A percentile compares a stretch with the other conserved stretches of the same genome.
Conservation (phyloP, 2,797 vertebrate genomes). For the Chloroceryle inda region DNA sequence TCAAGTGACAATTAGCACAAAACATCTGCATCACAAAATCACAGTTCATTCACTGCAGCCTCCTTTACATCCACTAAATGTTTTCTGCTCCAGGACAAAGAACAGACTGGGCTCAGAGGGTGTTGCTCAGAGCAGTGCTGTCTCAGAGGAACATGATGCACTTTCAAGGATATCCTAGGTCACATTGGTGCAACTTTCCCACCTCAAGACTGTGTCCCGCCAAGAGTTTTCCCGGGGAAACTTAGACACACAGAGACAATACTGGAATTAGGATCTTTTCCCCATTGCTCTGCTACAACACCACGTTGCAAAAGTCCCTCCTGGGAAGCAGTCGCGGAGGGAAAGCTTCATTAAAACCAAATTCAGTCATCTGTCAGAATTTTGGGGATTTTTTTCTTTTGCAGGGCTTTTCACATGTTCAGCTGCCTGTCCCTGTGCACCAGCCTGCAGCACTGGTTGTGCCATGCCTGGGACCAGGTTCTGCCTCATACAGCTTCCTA, state of each 20-base stretch:
- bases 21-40: not conserved
- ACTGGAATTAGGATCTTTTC: not conserved
- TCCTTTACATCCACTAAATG: not conserved
- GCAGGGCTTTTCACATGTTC: not conserved
- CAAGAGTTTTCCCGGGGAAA: not conserved
- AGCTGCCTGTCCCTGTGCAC: not conserved
- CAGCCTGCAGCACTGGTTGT: not conserved
- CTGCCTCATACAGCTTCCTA: not conserved
- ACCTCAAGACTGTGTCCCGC: not conserved
- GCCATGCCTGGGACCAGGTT: not conserved
- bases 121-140: not conserved
- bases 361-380: not conserved
- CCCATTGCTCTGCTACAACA: not conserved
- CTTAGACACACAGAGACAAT: not conserved
- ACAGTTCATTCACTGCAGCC: not conserved
- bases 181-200: not conserved
- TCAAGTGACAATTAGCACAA: not conserved
- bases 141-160: not conserved
- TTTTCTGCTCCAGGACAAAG: not conserved
- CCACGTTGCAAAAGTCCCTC: not conserved
- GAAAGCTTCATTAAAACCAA: not conserved
- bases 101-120: not conserved
- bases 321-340: not conserved
- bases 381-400: accelerated
- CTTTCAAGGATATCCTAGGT: not conserved